Base-by-base conservation (phyloP, 2,113 vertebrate genomes). In the Colistium nudipinnis region DNA sequence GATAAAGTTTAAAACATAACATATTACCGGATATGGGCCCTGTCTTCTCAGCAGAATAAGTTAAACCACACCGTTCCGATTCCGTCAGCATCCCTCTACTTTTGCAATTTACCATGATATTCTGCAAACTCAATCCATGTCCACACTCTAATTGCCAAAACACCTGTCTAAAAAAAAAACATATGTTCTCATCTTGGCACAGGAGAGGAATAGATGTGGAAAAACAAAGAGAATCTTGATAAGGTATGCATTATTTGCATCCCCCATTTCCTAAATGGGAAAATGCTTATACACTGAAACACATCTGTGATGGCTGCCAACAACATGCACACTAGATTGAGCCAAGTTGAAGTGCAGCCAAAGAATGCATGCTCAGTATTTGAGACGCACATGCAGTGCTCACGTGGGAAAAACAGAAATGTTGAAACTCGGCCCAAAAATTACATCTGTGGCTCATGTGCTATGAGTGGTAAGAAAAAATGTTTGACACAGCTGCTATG, bases 311-410 rank as follows among this genome's bases (percentile, higher is more conserved):
- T 54, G 66, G 59, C 64, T 74, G 66, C 82, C 84, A 87, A 68
- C 62, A 55, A 72, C 56, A 80, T 79, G 64, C 31, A 62, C 56
- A 76, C 71, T 72, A 63, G 70, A 76, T 38, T 64, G 78, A 76
- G 84, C 76, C 76, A 84, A 81, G 74, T 84, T 88, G 84, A 90
- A 76, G 60, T 53, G 66, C 68, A 85, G 89, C 86, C 90, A 88
- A 84, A 88, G 80, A 90, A 90, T 85, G 86, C 70, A 81, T 66
- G 52, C 83, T 77, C 70, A 54, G 81, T 81, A 71, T 71, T 57
- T 85, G 70, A 86, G 62, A 76, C 82, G 75, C 73, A 77, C 79
- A 67, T 78, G 85, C 76, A 65, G 20, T 36, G 55, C 69, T 85
- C 75, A 81, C 47, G 53, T 36, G 35, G 68, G 72, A 56, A 79